Percentiles rank a stretch among this genome's conserved stretches.
These are phyloP conservation scores for Auanema freiburgensis DNA, from an alignment of 2,888 invertebrate genomes.

Conservation along the genomic window DNA sequence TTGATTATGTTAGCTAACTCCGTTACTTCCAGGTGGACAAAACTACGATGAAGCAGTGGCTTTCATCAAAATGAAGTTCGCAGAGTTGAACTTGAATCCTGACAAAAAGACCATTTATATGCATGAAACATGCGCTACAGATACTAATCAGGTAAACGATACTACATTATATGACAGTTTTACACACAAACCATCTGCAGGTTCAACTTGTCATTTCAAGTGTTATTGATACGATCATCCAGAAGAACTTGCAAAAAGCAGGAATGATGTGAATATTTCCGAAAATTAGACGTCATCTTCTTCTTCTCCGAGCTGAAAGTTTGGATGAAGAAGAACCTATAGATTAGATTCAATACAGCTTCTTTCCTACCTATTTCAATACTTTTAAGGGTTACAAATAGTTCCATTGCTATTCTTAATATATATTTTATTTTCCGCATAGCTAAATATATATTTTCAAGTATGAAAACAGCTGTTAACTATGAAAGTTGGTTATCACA, in stretches of 20 bases:
- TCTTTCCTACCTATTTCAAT: too few relatives aligned
- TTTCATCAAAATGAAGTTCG: constrained; percentile 99
- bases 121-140: constrained; percentile 98
- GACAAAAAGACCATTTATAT: constrained; percentile 99
- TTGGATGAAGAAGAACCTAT: too few relatives aligned
- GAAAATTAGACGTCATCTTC: too few relatives aligned
- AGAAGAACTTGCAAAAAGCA: constrained; percentile 63
- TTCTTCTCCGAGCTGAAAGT: too few relatives aligned
- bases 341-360: too few relatives aligned
- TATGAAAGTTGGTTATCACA: too few relatives aligned
- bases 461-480: too few relatives aligned
- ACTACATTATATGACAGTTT: background rate
- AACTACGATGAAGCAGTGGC: constrained; percentile 97
- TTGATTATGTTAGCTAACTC: constrained; percentile 90
- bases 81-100: constrained; percentile 98
- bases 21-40: constrained; percentile 76
- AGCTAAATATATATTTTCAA: too few relatives aligned
- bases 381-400: too few relatives aligned
- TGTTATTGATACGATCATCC: constrained; percentile 63
- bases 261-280: constrained; percentile 59
- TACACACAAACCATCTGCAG: constrained; percentile 20
- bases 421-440: too few relatives aligned
- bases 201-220: constrained; percentile 62
- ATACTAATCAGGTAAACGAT: constrained; percentile 70
- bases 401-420: too few relatives aligned